These are phyloP conservation scores for Coptotermes formosanus DNA, from an alignment of 1,140 invertebrate species.

Conservation along the genomic window DNA sequence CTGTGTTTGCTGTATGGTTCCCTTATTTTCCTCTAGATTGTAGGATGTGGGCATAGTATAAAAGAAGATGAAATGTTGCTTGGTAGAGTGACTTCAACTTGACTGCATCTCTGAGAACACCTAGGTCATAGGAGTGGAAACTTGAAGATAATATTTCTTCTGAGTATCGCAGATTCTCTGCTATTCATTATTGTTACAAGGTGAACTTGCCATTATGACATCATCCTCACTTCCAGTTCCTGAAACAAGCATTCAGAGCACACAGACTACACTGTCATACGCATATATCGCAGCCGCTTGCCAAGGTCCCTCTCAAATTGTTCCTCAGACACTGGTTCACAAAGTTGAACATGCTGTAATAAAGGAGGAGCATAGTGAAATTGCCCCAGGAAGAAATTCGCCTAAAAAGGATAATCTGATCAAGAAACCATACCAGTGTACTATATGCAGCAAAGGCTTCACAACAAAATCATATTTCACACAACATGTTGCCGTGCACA, in stretches of 20 bases:
- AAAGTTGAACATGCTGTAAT: neutral
- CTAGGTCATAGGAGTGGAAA: neutral
- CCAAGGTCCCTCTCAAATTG: neutral
- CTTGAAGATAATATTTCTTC: neutral
- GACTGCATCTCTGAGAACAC: neutral
- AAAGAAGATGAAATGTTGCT: neutral
- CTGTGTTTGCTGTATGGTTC: too few species aligned
- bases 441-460: neutral
- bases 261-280: neutral
- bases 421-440: constrained; percentile 9
- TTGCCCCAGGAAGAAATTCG: neutral
- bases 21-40: neutral
- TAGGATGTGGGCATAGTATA: neutral
- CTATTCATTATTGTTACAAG: neutral
- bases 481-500: neutral
- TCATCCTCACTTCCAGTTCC: neutral
- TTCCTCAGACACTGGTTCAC: neutral
- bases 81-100: neutral
- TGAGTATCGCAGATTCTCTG: neutral
- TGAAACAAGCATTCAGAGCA: neutral
- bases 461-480: constrained; percentile 16
- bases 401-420: constrained; percentile 11
- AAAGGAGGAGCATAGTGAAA: neutral
- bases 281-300: neutral
- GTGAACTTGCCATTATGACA: neutral